These are phyloP conservation scores for Enteromius viviparus DNA, from an alignment of 2,797 vertebrate species.

Conservation along the genomic window DNA sequence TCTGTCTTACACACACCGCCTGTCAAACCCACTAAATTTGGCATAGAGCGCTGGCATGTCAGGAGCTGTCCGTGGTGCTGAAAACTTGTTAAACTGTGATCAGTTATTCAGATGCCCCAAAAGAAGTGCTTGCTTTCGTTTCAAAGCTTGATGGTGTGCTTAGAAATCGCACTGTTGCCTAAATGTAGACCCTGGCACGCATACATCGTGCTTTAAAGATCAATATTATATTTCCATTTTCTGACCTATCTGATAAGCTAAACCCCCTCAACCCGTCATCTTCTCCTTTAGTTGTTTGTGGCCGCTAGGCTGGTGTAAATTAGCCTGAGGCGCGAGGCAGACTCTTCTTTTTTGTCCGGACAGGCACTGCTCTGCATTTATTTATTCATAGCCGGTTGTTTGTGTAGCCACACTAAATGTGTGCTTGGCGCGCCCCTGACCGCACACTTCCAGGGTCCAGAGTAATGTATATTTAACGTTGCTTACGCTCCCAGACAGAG, in stretches of 20 bases:
- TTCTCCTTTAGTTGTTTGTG: constrained; percentile 5
- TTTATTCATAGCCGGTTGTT: constrained; percentile 61
- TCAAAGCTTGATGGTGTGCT: constrained; percentile 30
- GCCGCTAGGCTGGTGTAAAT: constrained; percentile 49
- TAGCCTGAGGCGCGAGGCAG: constrained; percentile 47
- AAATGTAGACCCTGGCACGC: neutral
- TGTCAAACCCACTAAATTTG: constrained; percentile 50
- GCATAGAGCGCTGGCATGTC: constrained; percentile 3
- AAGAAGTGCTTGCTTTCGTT: constrained; percentile 14
- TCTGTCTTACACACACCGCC: constrained; percentile 36
- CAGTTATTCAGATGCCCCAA: constrained; percentile 32
- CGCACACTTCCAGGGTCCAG: constrained; percentile 62
- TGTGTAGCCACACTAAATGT: constrained; percentile 55
- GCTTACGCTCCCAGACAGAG: constrained; percentile 76
- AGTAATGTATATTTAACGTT: constrained; percentile 79
- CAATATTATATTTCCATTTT: constrained; percentile 33
- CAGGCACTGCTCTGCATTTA: constrained; percentile 50
- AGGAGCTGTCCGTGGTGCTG: constrained; percentile 39
- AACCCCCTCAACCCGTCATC: constrained; percentile 28
- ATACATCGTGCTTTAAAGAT: constrained; percentile 17
- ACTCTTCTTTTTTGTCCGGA: constrained; percentile 50
- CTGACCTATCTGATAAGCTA: constrained; percentile 38
- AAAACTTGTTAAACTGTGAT: constrained; percentile 53
- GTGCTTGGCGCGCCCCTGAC: constrained; percentile 27
- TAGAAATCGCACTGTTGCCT: constrained; percentile 30